Base-by-base conservation (phyloP, 1,140 invertebrate species). In the Drosophila burlai region DNA sequence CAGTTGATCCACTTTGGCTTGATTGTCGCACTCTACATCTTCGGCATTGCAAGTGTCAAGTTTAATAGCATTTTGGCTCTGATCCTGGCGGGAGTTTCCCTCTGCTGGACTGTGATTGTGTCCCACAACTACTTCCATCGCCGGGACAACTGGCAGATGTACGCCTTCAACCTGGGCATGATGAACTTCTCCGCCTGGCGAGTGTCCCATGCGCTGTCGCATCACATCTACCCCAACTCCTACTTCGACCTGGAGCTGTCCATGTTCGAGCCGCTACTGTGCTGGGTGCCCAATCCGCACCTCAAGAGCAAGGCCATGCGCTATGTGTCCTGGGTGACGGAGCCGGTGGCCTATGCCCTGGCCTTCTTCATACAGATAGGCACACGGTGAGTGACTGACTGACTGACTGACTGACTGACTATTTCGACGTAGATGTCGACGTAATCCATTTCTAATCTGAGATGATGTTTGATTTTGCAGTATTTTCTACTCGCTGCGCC, bases 81-180 rank as follows among this genome's bases (percentile, higher is more conserved):
- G n/a, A 38, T 94, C 8, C n/a, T 95, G 24, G 81, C 94, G 61
- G 95, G 95, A 3, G 60, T 95, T 6, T 91, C 94, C 24, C 85
- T 97, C 2, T 92, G 93, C 29, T 94, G 95, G 89, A 93, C 94
- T 0, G 92, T 93, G 15, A 94, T 96, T 34, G 94, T 93, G 24
- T 95, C 95, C 0, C 97, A 98, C 86, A 98, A 98, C 92, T 98
- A 96, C 85, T 96, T 97, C 54, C 97, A 98, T 87, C 94, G 95
- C 80, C 94, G 94, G 24, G 95, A 98, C 83, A 97, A 95, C 84
- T 97, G 96, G 94, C 94, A 97, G 49, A 97, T 97, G 95, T 97
- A 96, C 83, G 95, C 96, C 43, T 97, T 96, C 66, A 96, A 97
- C 83, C 91, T 98, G 15, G 93, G 94, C 34, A 84, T 95, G 55